Base-by-base conservation (phyloP, 1,140 invertebrate genomes). In the Lerema accius region DNA sequence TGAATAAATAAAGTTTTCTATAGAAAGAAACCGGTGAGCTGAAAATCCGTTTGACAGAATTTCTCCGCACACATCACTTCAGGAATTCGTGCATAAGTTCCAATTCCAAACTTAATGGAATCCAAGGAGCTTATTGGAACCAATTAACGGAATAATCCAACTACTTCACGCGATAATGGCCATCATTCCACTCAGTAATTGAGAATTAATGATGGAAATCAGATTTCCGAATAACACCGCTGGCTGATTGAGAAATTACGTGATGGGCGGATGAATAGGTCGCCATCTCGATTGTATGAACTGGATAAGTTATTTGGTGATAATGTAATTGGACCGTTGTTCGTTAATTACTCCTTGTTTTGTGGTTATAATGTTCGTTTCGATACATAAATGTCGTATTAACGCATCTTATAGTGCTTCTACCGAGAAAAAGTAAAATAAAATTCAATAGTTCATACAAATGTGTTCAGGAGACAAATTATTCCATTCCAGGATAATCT, bases 161-260 rank as follows among this genome's bases (percentile, higher is more conserved):
- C 56, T 59, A 23, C 56, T 59, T 59, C 43, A 39, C 43, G 43
- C 43, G 56, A 48, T 59, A 59, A 48, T 59, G 43, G 9, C 23
- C 46, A 15, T 59, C 28, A 23, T 59, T 59, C 13, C 15, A 15
- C n/a, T 16, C 11, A 43, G 56, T 59, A 59, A 59, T 59, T 46
- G 56, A 59, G 43, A 59, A 59, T 59, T 59, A 59, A 59, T 59
- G 43, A 48, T 59, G 43, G 35, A 59, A 48, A 59, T 48, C 43
- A 48, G 40, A 39, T 59, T 59, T 59, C 32, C 43, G 32, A 32
- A 48, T 59, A 59, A 59, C 26, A 35, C 28, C 32, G 11, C 56
- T n/a, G 28, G 37, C 42, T 59, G 28, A 59, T 59, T 39, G 56
- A 59, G 56, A 39, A 48, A 59, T 59, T 59, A 59, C 56, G 56